Conservation (phyloP, 2,113 vertebrate species). For the Chionodraco myersi region DNA sequence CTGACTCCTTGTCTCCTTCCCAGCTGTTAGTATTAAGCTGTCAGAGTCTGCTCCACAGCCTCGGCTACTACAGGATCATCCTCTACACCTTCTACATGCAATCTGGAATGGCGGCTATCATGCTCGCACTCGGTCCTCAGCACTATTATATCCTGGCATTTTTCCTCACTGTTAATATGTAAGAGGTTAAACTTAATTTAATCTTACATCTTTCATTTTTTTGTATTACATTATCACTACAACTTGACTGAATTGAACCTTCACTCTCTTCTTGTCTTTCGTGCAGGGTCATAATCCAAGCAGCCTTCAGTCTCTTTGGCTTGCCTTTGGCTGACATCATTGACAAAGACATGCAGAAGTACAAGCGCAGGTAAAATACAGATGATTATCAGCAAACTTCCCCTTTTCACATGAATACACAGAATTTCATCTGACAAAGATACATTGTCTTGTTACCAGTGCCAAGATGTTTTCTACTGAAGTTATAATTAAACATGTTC, state of each 20-base stretch:
- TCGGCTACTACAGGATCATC: constrained; percentile 92
- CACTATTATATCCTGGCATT: constrained; percentile 87
- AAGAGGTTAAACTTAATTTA: constrained; percentile 64
- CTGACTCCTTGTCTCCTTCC: constrained; percentile 7
- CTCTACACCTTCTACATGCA: constrained; percentile 90
- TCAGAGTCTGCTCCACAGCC: constrained; percentile 82
- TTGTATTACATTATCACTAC: neutral
- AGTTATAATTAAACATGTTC: neutral
- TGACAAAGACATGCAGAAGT: constrained; percentile 87
- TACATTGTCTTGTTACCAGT: neutral
- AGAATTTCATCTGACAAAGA: neutral
- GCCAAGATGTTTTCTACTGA: neutral
- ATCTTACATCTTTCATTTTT: neutral
- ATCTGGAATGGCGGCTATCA: constrained; percentile 81
- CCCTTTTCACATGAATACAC: neutral
- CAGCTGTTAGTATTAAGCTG: constrained; percentile 90
- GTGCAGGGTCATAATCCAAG: constrained; percentile 87
- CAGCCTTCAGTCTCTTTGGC: constrained; percentile 90
- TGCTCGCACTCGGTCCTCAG: constrained; percentile 87
- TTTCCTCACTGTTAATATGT: constrained; percentile 90
- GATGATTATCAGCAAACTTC: neutral
- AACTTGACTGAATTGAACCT: neutral
- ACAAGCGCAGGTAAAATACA: constrained; percentile 85
- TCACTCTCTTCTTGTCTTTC: neutral
- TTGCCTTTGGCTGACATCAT: constrained; percentile 92